phyloP scores from a whole-genome alignment of 2,797 vertebrate species.

The Melanotaenia pygmaea region DNA sequence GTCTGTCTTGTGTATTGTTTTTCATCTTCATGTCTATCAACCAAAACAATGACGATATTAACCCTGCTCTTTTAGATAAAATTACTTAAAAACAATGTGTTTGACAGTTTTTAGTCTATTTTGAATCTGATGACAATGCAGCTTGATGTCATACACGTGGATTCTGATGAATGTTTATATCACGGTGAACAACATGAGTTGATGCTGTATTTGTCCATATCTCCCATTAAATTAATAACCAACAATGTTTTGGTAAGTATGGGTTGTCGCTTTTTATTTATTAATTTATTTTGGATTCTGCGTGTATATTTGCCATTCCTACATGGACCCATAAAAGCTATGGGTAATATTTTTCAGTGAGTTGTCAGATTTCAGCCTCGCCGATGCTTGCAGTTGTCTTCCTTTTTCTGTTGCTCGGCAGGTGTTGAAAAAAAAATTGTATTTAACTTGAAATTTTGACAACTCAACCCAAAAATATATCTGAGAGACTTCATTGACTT shows the following conservation, averaged over 20 bases:
- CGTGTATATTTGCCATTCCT: slow-evolving; percentile 85
- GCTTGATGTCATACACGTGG: slow-evolving; percentile 72
- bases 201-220: slow-evolving; percentile 90
- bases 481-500: slow-evolving; percentile 87
- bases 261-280: slow-evolving; percentile 78
- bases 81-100: slow-evolving; percentile 29
- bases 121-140: slow-evolving; percentile 55
- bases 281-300: slow-evolving; percentile 69
- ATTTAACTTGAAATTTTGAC: slow-evolving; percentile 84
- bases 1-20: slow-evolving; percentile 70
- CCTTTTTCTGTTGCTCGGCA: slow-evolving; percentile 48
- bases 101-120: slow-evolving; percentile 32
- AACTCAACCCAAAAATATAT: slow-evolving; percentile 90
- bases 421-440: slow-evolving; percentile 35
- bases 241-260: slow-evolving; percentile 89
- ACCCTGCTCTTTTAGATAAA: slow-evolving; percentile 9
- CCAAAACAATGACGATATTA: slow-evolving; percentile 21
- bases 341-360: slow-evolving; percentile 90
- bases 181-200: slow-evolving; percentile 85
- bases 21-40: slow-evolving; percentile 60
- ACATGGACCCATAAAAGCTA: slow-evolving; percentile 85
- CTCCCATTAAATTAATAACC: slow-evolving; percentile 88
- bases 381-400: slow-evolving; percentile 54
- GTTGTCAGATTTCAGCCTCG: slow-evolving; percentile 87
- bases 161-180: slow-evolving; percentile 82